Base-by-base conservation (phyloP, 2,888 invertebrate species). In the Amblyjoppa proteus region DNA sequence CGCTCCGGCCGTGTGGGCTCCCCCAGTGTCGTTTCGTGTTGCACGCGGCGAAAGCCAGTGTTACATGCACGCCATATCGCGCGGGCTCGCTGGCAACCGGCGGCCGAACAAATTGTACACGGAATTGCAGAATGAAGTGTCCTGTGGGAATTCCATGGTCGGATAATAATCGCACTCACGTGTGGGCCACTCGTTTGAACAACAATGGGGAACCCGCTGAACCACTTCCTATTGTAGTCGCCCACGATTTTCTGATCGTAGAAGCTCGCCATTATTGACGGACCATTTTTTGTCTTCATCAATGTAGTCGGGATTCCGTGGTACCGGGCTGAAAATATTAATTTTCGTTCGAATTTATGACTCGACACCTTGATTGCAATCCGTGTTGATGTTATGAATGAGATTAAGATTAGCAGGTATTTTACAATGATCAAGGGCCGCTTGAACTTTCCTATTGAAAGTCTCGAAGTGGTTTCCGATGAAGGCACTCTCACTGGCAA, bases 361-460 rank as follows among this genome's bases (percentile, higher is more conserved):
- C 49, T 51, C 28, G 11, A 53, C n/a, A 20, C 7, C 41, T 58
- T 34, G 45, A 51, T 76, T 20, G 13, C n/a, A 1, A 31, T 66
- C 53, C 16, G 53, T 31, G 51, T 38, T 20, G 25, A 53, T 51
- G 41, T 66, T 51, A 20, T 53, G 51, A 75, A 34, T 53, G 70
- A 41, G 80, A 80, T 70, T 69, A 28, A 83, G 74, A 79, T 79
- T 64, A 70, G 79, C 68, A 51, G 74, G n/a, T 38, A 0, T 83
- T 73, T 73, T 31, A 83, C 69, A 53, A 68, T 20, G 51, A 78
- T 78, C 49, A 49, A 73, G 83, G 73, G 49, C 78, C 45, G 51
- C 13, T 61, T 11, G 20, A 20, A 49, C 2, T 49, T 61, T n/a
- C 25, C 13, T 13, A 9, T 58, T 58, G 34, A 16, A 58, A 25